phyloP scores from a whole-genome alignment of 2,888 invertebrate species.

The Phymatocera aterrima region DNA sequence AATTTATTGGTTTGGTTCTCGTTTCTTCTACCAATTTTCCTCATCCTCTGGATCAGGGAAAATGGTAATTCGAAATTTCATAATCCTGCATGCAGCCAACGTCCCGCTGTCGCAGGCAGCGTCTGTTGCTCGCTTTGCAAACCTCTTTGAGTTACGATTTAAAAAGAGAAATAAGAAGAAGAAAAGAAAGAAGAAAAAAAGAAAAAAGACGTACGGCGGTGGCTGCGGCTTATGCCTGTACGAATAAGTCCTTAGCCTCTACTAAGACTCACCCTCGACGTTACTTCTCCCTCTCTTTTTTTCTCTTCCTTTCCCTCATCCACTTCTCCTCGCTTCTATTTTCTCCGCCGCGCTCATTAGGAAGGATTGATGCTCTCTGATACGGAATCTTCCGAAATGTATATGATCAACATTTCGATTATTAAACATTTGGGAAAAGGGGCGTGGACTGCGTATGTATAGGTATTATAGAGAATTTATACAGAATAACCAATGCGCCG shows the following conservation, averaged over 20 bases:
- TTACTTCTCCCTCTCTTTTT: background rate
- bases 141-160: slow-evolving; percentile 1
- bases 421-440: background rate
- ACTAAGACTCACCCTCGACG: no score
- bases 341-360: no score
- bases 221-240: background rate
- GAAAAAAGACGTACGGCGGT: background rate
- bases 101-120: background rate
- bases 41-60: background rate
- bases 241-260: background rate
- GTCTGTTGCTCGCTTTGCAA: background rate
- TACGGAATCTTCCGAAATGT: slow-evolving; percentile 18
- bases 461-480: background rate
- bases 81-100: background rate
- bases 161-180: background rate
- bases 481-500: background rate
- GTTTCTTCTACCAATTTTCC: background rate
- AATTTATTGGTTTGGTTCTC: background rate
- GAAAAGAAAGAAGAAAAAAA: background rate
- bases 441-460: no score
- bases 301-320: background rate
- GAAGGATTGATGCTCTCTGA: slow-evolving; percentile 32
- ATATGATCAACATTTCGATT: slow-evolving; percentile 32
- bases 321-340: background rate
- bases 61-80: background rate